These are phyloP conservation scores for Antigone vipio DNA, from an alignment of 2,113 vertebrate species.

Conservation along the genomic window DNA sequence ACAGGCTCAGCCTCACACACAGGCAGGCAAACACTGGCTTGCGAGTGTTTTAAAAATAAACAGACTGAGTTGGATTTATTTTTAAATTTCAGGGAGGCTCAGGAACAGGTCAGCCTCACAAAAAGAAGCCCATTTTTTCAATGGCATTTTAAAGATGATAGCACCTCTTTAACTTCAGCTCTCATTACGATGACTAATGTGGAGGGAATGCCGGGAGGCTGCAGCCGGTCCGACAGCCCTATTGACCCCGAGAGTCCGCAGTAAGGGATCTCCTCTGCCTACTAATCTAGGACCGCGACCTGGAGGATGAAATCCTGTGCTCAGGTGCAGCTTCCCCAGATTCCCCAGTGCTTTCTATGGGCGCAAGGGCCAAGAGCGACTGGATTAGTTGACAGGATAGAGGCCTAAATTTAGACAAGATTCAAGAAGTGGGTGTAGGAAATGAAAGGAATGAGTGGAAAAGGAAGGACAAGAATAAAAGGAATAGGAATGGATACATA, in stretches of 20 bases:
- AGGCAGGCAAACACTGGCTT: background rate
- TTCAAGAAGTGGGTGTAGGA: background rate
- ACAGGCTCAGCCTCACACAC: background rate
- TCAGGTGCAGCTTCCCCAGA: background rate
- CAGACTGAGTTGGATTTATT: background rate
- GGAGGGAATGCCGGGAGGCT: background rate
- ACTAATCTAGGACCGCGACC: rapidly evolving
- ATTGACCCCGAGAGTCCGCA: background rate
- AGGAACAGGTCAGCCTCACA: background rate
- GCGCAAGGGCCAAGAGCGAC: background rate
- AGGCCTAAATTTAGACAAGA: background rate
- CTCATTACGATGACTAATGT: background rate
- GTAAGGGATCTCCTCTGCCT: background rate
- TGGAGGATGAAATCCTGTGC: background rate
- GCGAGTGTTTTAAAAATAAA: conserved; percentile 22
- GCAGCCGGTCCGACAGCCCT: background rate
- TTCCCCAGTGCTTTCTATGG: background rate
- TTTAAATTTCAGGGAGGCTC: conserved; percentile 21
- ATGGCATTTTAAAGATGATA: conserved; percentile 13
- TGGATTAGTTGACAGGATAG: background rate
- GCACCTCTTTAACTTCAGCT: conserved; percentile 3
- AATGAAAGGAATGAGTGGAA: background rate
- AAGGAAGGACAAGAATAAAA: conserved; percentile 1
- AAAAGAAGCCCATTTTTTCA: conserved; percentile 12
- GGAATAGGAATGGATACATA: background rate